These are phyloP conservation scores for Argyresthia goedartella DNA, from an alignment of 2,888 invertebrate genomes.

Conservation along the genomic window DNA sequence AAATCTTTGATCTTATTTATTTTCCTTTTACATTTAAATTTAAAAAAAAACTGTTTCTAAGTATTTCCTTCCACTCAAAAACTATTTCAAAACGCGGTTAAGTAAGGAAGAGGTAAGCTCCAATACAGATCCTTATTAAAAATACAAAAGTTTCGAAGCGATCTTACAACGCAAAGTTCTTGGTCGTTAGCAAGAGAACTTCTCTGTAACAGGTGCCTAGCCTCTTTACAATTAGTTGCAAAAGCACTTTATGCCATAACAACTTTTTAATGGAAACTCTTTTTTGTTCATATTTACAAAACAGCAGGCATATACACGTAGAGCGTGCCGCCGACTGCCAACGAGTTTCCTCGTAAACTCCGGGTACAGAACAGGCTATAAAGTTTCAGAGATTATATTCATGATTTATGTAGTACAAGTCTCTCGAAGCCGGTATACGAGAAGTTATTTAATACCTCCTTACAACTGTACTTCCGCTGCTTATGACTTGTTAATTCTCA, in stretches of 20 bases:
- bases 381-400: too few relatives aligned
- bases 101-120: neutral
- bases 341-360: too few relatives aligned
- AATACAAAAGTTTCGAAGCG: slow-evolving; percentile 34
- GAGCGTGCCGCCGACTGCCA: too few relatives aligned
- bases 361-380: too few relatives aligned
- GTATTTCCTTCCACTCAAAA: neutral
- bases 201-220: slow-evolving; percentile 4
- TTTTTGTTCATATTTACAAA: neutral
- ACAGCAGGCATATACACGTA: too few relatives aligned
- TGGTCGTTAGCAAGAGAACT: slow-evolving; percentile 3
- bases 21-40: too few relatives aligned
- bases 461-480: too few relatives aligned
- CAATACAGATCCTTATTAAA: slow-evolving; percentile 38
- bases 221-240: slow-evolving; percentile 4
- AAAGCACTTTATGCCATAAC: neutral
- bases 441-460: too few relatives aligned
- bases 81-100: neutral
- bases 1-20: too few relatives aligned
- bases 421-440: too few relatives aligned
- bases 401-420: too few relatives aligned
- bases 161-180: neutral
- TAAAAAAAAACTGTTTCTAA: neutral
- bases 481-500: too few relatives aligned
- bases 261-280: neutral